Evolutionary conservation across 2,113 vertebrate genomes (phyloP), one percentile per base, ranked within the genome.

Genomic region (Percopsis transmontana): DNA sequence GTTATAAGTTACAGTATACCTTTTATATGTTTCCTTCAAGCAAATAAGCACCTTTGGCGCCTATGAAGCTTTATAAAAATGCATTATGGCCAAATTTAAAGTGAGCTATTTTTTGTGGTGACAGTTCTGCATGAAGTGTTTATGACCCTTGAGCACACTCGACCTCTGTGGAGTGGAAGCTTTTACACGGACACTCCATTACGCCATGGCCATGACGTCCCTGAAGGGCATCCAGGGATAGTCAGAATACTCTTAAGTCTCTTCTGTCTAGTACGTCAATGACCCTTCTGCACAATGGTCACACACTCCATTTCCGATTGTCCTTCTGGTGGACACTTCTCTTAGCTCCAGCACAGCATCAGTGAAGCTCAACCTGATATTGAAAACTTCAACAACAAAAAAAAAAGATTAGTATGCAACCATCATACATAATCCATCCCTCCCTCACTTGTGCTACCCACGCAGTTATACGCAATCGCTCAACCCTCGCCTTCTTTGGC

Each of bases 151-250:
- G 74, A 72, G 59, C 67, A 75, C 24, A 33, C 70, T 86, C 61
- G 81, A 66, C 72, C 81, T 85, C 75, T 75, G 58, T 58, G 80
- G 82, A 85, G 62, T 66, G 62, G 84, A 85, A 88, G 87, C 85
- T 90, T 90, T 89, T 87, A 87, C 71, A 69, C 77, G 67, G 72
- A 87, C 78, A 88, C 66, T 89, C 84, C 85, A 86, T 91, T 90
- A 89, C 85, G 70, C 62, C 78, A 83, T 61, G 68, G 72, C 83
- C 71, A 61, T 76, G 77, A 79, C 79, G 77, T 85, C 79, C 84
- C 84, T 74, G 67, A 88, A 88, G 81, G 83, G 82, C 59, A 7
- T 59, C 64, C 70, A 66, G 84, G 76, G 74, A 80, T 77, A 84
- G 70, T 68, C n/a, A 57, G 66, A 60, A 67, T 63, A 14, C 61